Evolutionary conservation across 2,888 invertebrate genomes (phyloP).

Genomic region (Ormyrus labotus): DNA sequence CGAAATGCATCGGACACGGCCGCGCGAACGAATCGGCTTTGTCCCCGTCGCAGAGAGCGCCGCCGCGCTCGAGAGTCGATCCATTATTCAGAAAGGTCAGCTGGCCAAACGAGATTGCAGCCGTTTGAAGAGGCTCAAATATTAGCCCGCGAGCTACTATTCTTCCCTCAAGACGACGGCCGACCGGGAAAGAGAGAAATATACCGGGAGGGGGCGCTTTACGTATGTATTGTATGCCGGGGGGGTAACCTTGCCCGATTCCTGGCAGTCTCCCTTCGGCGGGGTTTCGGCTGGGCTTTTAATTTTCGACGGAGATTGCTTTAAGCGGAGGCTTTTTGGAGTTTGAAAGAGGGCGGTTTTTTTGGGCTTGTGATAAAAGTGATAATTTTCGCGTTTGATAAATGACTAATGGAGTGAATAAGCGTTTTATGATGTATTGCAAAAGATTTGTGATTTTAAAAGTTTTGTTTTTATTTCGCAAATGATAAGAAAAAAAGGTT

Average conservation of each 20-base stretch:
- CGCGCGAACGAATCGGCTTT: conserved; percentile 59
- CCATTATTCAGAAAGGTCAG: conserved; percentile 66
- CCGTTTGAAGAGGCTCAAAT: conserved; percentile 63
- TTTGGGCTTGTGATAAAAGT: too few species aligned
- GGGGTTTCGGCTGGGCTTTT: too few species aligned
- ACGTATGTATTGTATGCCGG: conserved; percentile 16
- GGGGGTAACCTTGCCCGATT: not conserved
- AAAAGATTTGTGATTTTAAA: too few species aligned
- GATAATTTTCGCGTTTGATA: too few species aligned
- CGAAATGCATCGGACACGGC: conserved; percentile 41
- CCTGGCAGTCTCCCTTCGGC: not conserved
- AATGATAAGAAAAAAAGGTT: too few species aligned
- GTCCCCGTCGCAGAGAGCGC: conserved; percentile 53
- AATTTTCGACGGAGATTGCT: too few species aligned
- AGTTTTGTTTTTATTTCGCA: too few species aligned
- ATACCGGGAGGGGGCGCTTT: not conserved
- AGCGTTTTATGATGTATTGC: too few species aligned
- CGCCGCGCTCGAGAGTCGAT: conserved; percentile 56
- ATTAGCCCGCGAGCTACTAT: conserved; percentile 56
- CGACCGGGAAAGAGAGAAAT: too few species aligned
- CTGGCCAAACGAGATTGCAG: conserved; percentile 63
- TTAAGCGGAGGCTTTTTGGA: too few species aligned
- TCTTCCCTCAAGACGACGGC: conserved; percentile 30
- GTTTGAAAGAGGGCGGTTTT: too few species aligned
- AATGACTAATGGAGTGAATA: too few species aligned